A percentile compares a stretch with the other conserved stretches of the same genome.
Conservation (phyloP, 2,113 vertebrate genomes). For the Strix uralensis region DNA sequence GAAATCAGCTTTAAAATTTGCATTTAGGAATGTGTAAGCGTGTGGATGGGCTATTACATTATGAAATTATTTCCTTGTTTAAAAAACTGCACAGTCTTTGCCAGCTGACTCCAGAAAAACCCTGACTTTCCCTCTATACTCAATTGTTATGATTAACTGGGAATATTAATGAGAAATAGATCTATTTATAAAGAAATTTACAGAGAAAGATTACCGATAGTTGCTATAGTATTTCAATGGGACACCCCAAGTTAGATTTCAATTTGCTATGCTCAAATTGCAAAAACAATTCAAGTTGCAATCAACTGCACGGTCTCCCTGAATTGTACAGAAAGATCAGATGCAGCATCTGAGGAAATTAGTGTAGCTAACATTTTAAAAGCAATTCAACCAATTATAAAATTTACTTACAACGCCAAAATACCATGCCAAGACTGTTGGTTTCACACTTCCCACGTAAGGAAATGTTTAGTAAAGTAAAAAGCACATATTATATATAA, state of each 20-base stretch:
- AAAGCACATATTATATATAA: neutral
- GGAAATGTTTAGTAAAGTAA: conserved; percentile 11
- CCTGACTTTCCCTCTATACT: neutral
- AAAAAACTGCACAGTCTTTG: neutral
- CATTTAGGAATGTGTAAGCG: neutral
- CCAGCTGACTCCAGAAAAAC: neutral
- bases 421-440: neutral
- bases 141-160: neutral
- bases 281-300: neutral
- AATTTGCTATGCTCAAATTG: neutral
- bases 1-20: conserved; percentile 17
- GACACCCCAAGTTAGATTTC: neutral
- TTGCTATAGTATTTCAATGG: neutral
- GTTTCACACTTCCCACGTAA: conserved; percentile 26
- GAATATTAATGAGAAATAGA: neutral
- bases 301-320: neutral
- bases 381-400: neutral
- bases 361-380: neutral
- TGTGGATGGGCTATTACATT: neutral
- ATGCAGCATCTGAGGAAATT: neutral
- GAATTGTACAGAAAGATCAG: neutral
- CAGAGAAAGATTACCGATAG: neutral
- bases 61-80: neutral
- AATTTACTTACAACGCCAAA: neutral
- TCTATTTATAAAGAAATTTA: neutral